These are phyloP conservation scores for Teleogryllus oceanicus DNA, from an alignment of 2,888 invertebrate species.

Conservation along the genomic window DNA sequence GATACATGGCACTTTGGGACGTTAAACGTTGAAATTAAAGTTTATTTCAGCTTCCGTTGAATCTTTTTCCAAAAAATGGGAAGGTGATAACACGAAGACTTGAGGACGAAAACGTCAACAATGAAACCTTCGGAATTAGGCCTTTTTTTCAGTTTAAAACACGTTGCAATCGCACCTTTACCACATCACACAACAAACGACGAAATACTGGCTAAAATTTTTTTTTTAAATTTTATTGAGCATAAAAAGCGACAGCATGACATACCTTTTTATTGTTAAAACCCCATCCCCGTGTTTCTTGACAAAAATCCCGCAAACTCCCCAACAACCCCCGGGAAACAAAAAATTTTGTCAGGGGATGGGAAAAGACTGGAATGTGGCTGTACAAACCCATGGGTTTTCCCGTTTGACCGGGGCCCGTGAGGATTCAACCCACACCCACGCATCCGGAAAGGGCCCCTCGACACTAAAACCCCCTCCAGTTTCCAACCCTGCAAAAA, in stretches of 20 bases:
- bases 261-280: too few species aligned
- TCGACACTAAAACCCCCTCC: not conserved
- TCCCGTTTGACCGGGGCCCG: too few species aligned
- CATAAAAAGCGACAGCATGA: not conserved
- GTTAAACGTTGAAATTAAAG: not conserved
- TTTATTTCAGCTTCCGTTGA: not conserved
- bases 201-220: not conserved
- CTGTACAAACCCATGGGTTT: too few species aligned
- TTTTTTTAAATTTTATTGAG: not conserved
- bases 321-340: too few species aligned
- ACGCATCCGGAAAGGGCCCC: too few species aligned
- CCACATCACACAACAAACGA: not conserved
- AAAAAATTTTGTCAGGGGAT: too few species aligned
- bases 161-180: not conserved
- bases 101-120: too few species aligned
- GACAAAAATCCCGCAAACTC: too few species aligned
- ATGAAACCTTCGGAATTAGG: not conserved
- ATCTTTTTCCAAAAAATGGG: not conserved
- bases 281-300: too few species aligned
- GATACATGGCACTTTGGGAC: not conserved
- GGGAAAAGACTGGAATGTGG: too few species aligned
- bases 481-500: not conserved
- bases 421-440: too few species aligned
- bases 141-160: not conserved
- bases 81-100: not conserved